Percentiles rank a stretch among this genome's conserved stretches.
phyloP scores from a whole-genome alignment of 2,113 vertebrate genomes.

The Ophthalmolycus amberensis region DNA sequence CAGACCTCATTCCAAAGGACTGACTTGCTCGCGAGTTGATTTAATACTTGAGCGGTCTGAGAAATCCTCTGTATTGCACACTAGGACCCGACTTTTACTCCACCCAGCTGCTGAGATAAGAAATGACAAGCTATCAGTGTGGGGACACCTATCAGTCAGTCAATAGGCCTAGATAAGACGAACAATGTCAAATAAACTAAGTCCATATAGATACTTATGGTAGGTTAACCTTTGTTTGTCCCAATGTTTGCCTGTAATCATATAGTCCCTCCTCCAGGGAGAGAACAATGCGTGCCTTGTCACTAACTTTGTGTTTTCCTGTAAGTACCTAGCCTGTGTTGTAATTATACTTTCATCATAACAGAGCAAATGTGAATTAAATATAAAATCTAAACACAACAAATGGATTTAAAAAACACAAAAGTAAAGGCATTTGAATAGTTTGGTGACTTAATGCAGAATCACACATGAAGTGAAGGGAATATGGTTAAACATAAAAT shows the following conservation, averaged over 20 bases:
- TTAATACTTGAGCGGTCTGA: slow-evolving; percentile 16
- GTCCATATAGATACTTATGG: background rate
- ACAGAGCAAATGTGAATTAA: background rate
- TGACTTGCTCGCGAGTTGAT: slow-evolving; percentile 12
- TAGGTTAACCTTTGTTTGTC: background rate
- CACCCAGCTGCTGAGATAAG: slow-evolving; percentile 55
- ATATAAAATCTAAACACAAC: background rate
- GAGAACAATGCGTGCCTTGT: slow-evolving; percentile 46
- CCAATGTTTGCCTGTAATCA: background rate
- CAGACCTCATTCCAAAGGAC: slow-evolving; percentile 4
- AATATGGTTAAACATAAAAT: background rate
- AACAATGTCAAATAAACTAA: background rate
- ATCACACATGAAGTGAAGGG: background rate
- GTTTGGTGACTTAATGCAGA: background rate
- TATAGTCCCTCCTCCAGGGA: background rate
- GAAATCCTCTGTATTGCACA: slow-evolving; percentile 30
- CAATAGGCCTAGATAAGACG: background rate
- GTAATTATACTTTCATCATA: background rate
- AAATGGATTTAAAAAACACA: background rate
- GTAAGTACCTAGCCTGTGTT: background rate
- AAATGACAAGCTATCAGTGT: slow-evolving; percentile 8
- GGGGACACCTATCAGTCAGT: background rate
- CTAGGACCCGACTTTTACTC: slow-evolving; percentile 42
- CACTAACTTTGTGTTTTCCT: background rate
- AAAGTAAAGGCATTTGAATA: background rate